These are phyloP conservation scores for Noctilio leporinus DNA, from an alignment of 2,113 vertebrate genomes.

Conservation along the genomic window DNA sequence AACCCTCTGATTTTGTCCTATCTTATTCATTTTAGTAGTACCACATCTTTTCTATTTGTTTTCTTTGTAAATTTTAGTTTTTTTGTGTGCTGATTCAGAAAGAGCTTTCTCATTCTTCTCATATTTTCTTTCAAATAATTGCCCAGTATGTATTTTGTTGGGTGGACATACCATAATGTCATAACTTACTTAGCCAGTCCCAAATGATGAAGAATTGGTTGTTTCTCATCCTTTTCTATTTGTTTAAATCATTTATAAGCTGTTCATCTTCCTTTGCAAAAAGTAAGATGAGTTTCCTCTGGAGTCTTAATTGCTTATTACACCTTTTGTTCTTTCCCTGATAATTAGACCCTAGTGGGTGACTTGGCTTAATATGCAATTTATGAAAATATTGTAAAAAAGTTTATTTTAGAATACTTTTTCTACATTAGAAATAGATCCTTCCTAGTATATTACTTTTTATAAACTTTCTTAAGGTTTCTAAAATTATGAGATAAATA, in stretches of 20 bases:
- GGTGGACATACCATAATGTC: background rate
- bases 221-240: background rate
- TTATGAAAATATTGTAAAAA: background rate
- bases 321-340: background rate
- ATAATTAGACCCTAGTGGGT: background rate
- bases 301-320: background rate
- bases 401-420: background rate
- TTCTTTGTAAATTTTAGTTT: too few relatives aligned
- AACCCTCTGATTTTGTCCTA: too few relatives aligned
- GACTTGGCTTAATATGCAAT: background rate
- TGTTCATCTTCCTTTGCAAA: background rate
- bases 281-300: background rate
- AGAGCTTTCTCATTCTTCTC: background rate
- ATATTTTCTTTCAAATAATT: background rate
- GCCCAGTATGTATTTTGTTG: background rate
- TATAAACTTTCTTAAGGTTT: background rate
- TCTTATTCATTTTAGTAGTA: too few relatives aligned
- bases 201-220: background rate
- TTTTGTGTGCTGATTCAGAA: background rate
- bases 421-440: background rate
- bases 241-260: background rate
- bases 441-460: background rate
- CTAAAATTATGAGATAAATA: background rate
- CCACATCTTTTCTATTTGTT: too few relatives aligned
- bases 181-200: background rate